Conservation (phyloP, 2,113 vertebrate species). For the Tupaia chinensis region DNA sequence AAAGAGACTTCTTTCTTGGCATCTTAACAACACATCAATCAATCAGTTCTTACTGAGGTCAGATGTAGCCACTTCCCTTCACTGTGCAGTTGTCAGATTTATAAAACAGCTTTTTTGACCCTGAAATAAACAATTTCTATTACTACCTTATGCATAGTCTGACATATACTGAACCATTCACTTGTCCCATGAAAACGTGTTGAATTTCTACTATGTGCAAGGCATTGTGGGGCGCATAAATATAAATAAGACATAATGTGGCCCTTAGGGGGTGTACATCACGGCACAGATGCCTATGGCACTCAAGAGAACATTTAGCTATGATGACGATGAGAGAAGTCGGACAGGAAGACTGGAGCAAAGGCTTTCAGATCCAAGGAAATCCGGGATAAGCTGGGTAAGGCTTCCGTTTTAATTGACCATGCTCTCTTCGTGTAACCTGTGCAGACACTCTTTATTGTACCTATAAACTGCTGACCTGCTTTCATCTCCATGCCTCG, state of each 20-base stretch:
- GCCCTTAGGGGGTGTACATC: not conserved
- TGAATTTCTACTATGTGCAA: slow-evolving; percentile 6
- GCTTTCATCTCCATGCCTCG: not conserved
- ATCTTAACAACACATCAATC: not conserved
- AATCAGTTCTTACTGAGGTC: slow-evolving; percentile 5
- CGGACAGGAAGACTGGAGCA: not conserved
- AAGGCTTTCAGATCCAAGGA: not conserved
- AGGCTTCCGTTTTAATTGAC: slow-evolving; percentile 11
- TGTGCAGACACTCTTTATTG: not conserved
- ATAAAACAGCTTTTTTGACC: slow-evolving; percentile 1
- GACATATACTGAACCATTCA: not conserved
- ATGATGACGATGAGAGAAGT: not conserved
- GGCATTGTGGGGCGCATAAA: not conserved
- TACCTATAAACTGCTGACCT: not conserved
- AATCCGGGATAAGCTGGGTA: not conserved
- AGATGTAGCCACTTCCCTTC: not conserved
- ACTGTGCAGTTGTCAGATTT: not conserved
- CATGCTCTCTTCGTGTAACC: not conserved
- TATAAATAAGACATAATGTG: not conserved
- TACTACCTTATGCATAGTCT: not conserved
- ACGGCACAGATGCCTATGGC: not conserved
- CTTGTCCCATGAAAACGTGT: slow-evolving; percentile 12
- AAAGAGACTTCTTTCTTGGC: slow-evolving; percentile 14
- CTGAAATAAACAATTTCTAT: slow-evolving; percentile 38
- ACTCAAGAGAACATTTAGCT: not conserved